Base-by-base conservation (phyloP, 1,140 invertebrate genomes). In the silkworm (Bombyx mori) region DNA sequence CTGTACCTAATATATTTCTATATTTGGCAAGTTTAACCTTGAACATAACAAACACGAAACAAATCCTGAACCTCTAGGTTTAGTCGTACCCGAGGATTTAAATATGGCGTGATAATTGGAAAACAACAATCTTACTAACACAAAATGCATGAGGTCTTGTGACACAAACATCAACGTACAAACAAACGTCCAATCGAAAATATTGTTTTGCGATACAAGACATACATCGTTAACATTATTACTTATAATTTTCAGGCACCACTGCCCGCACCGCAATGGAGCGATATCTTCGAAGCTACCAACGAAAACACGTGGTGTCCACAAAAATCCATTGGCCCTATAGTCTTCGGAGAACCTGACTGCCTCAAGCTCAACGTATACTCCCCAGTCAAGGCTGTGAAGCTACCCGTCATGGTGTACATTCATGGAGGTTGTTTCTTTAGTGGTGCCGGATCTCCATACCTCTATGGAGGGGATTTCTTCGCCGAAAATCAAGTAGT, bases 311-410 rank as follows among this genome's bases (percentile, higher is more conserved):
- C 63, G 7, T 71, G 79, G 61, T 87, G 84, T 62, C 75, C 80
- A 2, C 84, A 87, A 63, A 68, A 61, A 50, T 65, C 79, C 56
- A n/a, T 74, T 3, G 70, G 69, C 6, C 52, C 67, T 12, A 44
- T 74, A 8, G 51, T 77, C 7, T 42, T 91, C 4, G 91, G 91
- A 18, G 89, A 86, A 45, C 93, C 94, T 67, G 94, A 97, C 82
- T 97, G 96, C 77, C 82, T 96, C 8, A 94, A 93, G 62, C 82
- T 97, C 3, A 96, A 97, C 75, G 89, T 97, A 8, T 96, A 95
- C 73, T 91, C 92, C 0, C 95, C 94, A 26, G 77, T 56, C 3
- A 54, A 60, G 2, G 12, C 46, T 10, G 9, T 58, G 74, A 43
- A 48, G 10, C 66, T 84, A 3, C 87, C 92, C 2, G 91, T 93